phyloP scores from a whole-genome alignment of 1,140 invertebrate genomes.

The Physella acuta region DNA sequence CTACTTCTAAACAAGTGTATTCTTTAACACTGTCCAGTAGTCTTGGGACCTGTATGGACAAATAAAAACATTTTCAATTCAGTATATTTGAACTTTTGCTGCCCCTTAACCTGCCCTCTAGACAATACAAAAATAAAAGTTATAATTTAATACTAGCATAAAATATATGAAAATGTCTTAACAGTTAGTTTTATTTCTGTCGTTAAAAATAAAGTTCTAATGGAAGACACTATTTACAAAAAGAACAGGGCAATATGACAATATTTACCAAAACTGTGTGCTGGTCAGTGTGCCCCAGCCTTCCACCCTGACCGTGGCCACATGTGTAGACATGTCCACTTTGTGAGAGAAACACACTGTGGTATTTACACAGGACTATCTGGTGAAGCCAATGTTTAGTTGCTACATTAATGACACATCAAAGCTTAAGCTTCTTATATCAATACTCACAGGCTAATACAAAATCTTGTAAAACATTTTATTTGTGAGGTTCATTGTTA shows the following conservation, averaged over 20 bases:
- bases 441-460: too few species aligned
- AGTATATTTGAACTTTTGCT: neutral
- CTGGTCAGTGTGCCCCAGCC: slow-evolving; percentile 70
- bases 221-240: neutral
- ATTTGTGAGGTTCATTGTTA: too few species aligned
- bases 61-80: slow-evolving; percentile 6
- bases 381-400: too few species aligned
- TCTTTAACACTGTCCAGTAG: slow-evolving; percentile 58
- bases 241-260: neutral
- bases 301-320: slow-evolving; percentile 74
- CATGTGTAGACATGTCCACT: slow-evolving; percentile 69
- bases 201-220: too few species aligned
- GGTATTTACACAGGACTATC: slow-evolving; percentile 70
- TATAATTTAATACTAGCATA: too few species aligned
- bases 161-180: too few species aligned
- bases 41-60: slow-evolving; percentile 59
- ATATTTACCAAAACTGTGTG: slow-evolving; percentile 53
- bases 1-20: slow-evolving; percentile 49
- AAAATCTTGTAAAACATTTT: too few species aligned
- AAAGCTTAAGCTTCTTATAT: too few species aligned
- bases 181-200: too few species aligned
- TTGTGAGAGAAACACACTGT: slow-evolving; percentile 69
- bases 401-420: too few species aligned
- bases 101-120: neutral
- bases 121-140: neutral